A percentile compares a stretch with the other conserved stretches of the same genome.
phyloP scores from a whole-genome alignment of 1,140 invertebrate genomes.

The Heliconius hewitsoni region DNA sequence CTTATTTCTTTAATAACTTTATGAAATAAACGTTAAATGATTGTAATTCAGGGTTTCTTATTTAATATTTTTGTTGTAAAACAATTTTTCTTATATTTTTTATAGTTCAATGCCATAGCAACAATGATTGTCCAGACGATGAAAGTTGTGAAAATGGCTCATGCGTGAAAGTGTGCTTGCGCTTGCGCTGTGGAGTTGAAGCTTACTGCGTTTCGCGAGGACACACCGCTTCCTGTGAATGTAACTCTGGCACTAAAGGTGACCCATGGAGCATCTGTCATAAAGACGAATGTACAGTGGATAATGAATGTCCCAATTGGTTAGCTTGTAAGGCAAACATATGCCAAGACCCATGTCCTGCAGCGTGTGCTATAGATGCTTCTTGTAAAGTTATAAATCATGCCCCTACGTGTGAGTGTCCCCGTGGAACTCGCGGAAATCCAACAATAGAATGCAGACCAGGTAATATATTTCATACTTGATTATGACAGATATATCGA shows the following conservation, averaged over 20 bases:
- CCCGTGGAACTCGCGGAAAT: constrained; percentile 91
- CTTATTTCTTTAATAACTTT: not conserved
- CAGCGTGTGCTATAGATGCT: constrained; percentile 85
- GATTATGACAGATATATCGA: not conserved
- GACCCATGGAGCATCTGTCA: constrained; percentile 89
- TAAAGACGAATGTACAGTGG: constrained; percentile 87
- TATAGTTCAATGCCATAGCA: constrained; percentile 91
- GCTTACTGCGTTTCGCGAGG: constrained; percentile 89
- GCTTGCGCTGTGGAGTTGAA: constrained; percentile 91
- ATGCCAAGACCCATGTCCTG: constrained; percentile 91
- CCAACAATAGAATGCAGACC: constrained; percentile 85
- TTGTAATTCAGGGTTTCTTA: too few relatives aligned
- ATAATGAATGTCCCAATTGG: constrained; percentile 88
- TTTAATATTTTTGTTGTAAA: too few relatives aligned
- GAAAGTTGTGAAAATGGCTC: constrained; percentile 92
- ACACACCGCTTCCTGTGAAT: constrained; percentile 90
- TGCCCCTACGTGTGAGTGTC: constrained; percentile 89
- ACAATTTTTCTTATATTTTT: constrained; percentile 27
- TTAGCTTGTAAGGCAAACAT: constrained; percentile 88
- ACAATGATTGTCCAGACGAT: constrained; percentile 90
- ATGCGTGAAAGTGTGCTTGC: constrained; percentile 90
- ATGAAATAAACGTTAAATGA: too few relatives aligned
- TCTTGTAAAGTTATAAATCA: constrained; percentile 90
- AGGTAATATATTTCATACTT: constrained; percentile 68
- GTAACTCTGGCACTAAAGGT: constrained; percentile 87